Evolutionary conservation across 1,140 invertebrate species (phyloP).

Genomic region (Oppia nitens): DNA sequence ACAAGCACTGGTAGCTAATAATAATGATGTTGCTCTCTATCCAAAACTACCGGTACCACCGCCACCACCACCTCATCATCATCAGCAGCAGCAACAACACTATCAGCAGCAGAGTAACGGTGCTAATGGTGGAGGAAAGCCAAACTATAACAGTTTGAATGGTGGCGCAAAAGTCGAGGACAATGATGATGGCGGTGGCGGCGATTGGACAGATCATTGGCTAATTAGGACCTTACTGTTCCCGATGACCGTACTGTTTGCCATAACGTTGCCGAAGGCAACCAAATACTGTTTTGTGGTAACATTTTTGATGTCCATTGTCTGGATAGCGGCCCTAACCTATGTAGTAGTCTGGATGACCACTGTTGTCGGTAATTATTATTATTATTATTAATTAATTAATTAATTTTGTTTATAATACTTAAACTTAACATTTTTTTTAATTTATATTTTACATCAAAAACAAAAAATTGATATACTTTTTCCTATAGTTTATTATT

Average conservation of each 20-base stretch:
- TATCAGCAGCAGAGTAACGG: too few species aligned
- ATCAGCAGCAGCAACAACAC: background rate
- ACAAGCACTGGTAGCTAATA: background rate
- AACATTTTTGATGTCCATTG: constrained; percentile 69
- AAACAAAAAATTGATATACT: too few species aligned
- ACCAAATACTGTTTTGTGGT: constrained; percentile 3
- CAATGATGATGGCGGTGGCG: constrained; percentile 5
- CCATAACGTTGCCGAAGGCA: constrained; percentile 1
- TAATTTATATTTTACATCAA: too few species aligned
- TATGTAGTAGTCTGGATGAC: constrained; percentile 85
- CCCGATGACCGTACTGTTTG: constrained; percentile 4
- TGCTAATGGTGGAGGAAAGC: too few species aligned
- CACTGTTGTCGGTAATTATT: constrained; percentile 59
- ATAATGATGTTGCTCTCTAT: too few species aligned
- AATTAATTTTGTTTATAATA: too few species aligned
- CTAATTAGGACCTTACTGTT: background rate
- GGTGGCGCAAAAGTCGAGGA: background rate
- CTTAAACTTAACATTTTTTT: too few species aligned
- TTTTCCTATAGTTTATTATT: too few species aligned
- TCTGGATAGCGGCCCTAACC: constrained; percentile 70
- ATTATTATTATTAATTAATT: background rate
- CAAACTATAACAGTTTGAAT: too few species aligned
- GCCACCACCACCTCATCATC: background rate
- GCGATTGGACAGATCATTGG: background rate
- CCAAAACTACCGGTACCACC: background rate